Percentiles rank a stretch among this genome's conserved stretches.
Evolutionary conservation across 2,113 vertebrate species (phyloP).

Genomic region (Toxotes chatareus): DNA sequence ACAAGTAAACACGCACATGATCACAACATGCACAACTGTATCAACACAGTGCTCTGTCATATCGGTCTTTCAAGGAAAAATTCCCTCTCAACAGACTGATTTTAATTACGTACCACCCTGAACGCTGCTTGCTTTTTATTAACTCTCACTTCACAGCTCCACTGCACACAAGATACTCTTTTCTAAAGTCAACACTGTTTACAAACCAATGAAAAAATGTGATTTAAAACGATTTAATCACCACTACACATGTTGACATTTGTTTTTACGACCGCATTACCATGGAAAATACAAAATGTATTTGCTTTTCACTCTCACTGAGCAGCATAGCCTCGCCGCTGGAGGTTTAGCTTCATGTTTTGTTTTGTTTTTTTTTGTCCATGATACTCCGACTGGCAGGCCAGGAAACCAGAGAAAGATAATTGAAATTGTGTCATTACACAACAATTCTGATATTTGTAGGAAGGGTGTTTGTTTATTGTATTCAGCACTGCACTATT

Average conservation of each 20-base stretch:
- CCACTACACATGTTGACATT: conserved; percentile 39
- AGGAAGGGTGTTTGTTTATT: conserved; percentile 53
- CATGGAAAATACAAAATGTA: conserved; percentile 24
- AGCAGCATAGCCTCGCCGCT: conserved; percentile 20
- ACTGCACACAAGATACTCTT: conserved; percentile 1
- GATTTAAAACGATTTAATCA: conserved; percentile 30
- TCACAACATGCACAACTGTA: conserved; percentile 10
- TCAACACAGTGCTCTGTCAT: conserved; percentile 2
- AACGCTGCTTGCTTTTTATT: conserved; percentile 34
- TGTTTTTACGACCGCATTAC: conserved; percentile 28
- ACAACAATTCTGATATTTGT: conserved; percentile 51
- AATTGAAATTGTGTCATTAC: conserved; percentile 68
- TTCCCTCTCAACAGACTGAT: neutral
- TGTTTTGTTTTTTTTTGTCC: conserved; percentile 13
- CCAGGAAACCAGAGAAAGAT: conserved; percentile 43
- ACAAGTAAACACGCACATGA: conserved; percentile 9
- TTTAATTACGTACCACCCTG: conserved; percentile 38
- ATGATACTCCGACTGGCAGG: conserved; percentile 3
- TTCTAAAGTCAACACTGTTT: conserved; percentile 34
- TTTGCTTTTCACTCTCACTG: conserved; percentile 44
- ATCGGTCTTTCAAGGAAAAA: neutral
- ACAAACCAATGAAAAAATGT: conserved; percentile 3
- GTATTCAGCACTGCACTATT: conserved; percentile 56
- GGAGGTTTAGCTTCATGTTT: conserved; percentile 25
- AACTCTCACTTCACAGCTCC: conserved; percentile 30